Evolutionary conservation across 2,888 invertebrate genomes (phyloP), one percentile per base, ranked within the genome.

Genomic region (Orthonevra nobilis): DNA sequence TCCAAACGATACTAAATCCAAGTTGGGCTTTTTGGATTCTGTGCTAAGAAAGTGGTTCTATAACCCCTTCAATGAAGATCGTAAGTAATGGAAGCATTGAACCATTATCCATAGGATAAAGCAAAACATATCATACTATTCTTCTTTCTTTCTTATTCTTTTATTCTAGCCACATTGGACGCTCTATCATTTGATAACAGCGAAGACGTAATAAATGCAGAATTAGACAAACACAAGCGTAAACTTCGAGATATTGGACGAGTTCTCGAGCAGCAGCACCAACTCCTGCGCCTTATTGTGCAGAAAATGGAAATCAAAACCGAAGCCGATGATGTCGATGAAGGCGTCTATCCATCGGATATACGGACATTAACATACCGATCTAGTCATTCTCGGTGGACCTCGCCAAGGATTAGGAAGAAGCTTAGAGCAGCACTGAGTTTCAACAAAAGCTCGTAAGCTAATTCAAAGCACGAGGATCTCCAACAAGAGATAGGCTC

Each of bases 271-370:
- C 93, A 92, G 60, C 95, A 95, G 85, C 93, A 94, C 83, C 93
- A 93, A 28, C 90, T 96, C 28, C 88, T 96, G 32, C 90, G 95
- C 15, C 91, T 96, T 0, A 93, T 95, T 75, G 92, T 88, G 4
- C 88, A 88, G 74, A 97, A 97, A 92, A 96, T 97, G 97, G 97
- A 97, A 88, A 96, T 97, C 32, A 94, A 94, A 86, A 95, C 96
- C 0, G 96, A 97, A 87, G 95, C 95, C 0, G 96, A 96, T 82
- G 95, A 95, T 83, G 92, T 94, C 0, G 97, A 97, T 83, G 96
- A 97, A 87, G 96, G 95, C 4, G 92, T 94, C 0, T 92, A 93
- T 0, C 91, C 93, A 0, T 87, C 86, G 4, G 92, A 92, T 26
- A 86, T 91, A 0, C 90, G 91, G n/a, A 90, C 91, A 0, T 20